phyloP scores from a whole-genome alignment of 2,888 invertebrate species.

The Neoscelio sp. region DNA sequence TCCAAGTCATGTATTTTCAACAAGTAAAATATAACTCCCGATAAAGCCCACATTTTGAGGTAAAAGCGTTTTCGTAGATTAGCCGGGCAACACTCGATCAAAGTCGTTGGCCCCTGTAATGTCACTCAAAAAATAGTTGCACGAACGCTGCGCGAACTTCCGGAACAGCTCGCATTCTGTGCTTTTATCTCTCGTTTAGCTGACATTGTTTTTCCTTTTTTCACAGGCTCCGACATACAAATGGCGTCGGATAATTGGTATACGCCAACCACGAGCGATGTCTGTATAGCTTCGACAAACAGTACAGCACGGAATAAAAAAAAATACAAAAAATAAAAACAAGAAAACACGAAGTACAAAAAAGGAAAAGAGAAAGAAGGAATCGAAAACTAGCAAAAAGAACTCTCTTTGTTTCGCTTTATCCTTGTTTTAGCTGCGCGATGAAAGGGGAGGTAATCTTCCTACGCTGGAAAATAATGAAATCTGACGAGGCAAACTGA shows the following conservation, averaged over 20 bases:
- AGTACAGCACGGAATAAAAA: too few relatives aligned
- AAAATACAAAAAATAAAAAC: not conserved
- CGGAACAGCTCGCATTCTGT: conserved; percentile 22
- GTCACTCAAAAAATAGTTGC: conserved; percentile 42
- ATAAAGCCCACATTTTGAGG: conserved; percentile 45
- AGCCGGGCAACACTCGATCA: conserved; percentile 48
- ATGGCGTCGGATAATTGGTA: conserved; percentile 51
- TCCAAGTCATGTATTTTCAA: conserved; percentile 25
- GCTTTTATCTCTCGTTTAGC: conserved; percentile 53
- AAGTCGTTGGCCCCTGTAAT: conserved; percentile 38
- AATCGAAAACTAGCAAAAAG: conserved; percentile 9
- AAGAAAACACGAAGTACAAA: conserved; percentile 28
- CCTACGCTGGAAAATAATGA: too few relatives aligned
- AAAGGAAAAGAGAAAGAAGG: conserved; percentile 10
- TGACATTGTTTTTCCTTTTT: conserved; percentile 45
- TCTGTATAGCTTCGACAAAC: conserved; percentile 48
- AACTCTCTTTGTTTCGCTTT: conserved; percentile 9
- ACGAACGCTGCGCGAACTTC: conserved; percentile 7
- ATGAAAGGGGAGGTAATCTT: too few relatives aligned
- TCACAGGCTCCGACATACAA: conserved; percentile 22
- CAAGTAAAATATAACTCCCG: conserved; percentile 33
- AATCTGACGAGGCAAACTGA: conserved; percentile 14
- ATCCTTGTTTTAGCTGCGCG: too few relatives aligned
- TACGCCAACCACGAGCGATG: conserved; percentile 38
- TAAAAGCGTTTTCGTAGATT: conserved; percentile 50